These are phyloP conservation scores for Trypoxylon attenuatum DNA, from an alignment of 2,888 invertebrate genomes.

Conservation along the genomic window DNA sequence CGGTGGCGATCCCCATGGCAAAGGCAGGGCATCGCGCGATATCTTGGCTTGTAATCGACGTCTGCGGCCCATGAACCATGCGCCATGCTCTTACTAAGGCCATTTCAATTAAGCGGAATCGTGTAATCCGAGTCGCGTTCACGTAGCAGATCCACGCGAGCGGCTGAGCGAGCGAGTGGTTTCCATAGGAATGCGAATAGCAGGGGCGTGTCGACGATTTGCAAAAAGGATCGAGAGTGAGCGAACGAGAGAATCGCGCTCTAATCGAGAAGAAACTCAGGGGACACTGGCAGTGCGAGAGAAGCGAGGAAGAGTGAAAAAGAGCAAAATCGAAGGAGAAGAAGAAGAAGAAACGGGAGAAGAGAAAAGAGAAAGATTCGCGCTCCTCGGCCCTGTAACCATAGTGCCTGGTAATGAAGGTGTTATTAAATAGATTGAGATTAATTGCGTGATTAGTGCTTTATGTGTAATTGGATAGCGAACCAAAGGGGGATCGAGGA, in stretches of 20 bases:
- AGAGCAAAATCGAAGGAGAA: constrained; percentile 14
- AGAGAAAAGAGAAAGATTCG: constrained; percentile 52
- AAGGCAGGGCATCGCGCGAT: constrained; percentile 6
- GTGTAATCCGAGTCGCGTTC: constrained; percentile 55
- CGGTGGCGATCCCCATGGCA: background rate
- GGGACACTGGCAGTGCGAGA: background rate
- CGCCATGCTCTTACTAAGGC: constrained; percentile 36
- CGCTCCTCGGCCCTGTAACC: constrained; percentile 47
- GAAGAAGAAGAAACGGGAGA: no score
- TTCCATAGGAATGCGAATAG: constrained; percentile 61
- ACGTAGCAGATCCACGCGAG: constrained; percentile 43
- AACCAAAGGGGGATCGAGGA: constrained; percentile 53
- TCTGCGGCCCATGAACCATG: no score
- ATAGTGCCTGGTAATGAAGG: constrained; percentile 68
- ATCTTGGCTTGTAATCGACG: constrained; percentile 45
- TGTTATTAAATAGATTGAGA: constrained; percentile 73
- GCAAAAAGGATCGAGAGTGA: constrained; percentile 50
- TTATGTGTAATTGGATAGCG: constrained; percentile 71
- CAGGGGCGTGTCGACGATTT: constrained; percentile 60
- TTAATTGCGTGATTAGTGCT: constrained; percentile 72
- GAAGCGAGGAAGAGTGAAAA: constrained; percentile 1
- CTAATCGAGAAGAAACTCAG: no score
- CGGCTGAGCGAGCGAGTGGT: constrained; percentile 43
- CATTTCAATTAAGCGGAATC: constrained; percentile 64
- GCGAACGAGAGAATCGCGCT: constrained; percentile 4